Evolutionary conservation across 2,113 vertebrate genomes (phyloP).

Genomic region (Amblyornis subalaris): DNA sequence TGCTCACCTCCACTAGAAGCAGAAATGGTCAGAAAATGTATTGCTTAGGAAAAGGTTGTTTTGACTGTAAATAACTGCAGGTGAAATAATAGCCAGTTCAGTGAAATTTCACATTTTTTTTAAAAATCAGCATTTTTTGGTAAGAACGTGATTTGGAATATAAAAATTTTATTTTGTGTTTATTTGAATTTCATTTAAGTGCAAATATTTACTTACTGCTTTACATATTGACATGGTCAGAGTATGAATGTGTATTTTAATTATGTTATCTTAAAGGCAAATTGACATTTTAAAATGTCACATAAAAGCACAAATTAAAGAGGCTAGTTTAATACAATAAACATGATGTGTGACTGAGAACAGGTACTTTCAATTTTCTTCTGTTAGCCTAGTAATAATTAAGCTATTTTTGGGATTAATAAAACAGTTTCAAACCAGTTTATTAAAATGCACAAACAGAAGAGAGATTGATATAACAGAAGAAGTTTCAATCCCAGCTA

Average conservation of each 20-base stretch:
- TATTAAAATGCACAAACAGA: neutral
- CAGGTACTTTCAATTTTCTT: slow-evolving; percentile 1
- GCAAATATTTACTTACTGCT: slow-evolving; percentile 4
- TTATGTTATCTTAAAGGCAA: neutral
- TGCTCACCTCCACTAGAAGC: neutral
- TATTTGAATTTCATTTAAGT: slow-evolving; percentile 1
- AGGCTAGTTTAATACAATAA: neutral
- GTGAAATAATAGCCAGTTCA: neutral
- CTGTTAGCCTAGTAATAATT: neutral
- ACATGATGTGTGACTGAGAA: neutral
- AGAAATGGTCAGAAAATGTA: neutral
- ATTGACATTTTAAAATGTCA: slow-evolving; percentile 34
- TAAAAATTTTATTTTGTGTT: neutral
- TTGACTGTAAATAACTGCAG: neutral
- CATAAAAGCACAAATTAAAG: slow-evolving; percentile 18
- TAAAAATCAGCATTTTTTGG: neutral
- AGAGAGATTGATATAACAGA: neutral
- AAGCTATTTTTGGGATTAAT: neutral
- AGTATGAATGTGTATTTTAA: neutral
- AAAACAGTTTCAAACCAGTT: neutral
- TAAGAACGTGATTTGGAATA: neutral
- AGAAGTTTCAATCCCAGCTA: neutral
- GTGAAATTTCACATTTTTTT: neutral
- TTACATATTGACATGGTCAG: neutral
- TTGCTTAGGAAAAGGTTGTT: neutral